phyloP scores from a whole-genome alignment of 2,888 invertebrate species.

The Marronus borbonicus region DNA sequence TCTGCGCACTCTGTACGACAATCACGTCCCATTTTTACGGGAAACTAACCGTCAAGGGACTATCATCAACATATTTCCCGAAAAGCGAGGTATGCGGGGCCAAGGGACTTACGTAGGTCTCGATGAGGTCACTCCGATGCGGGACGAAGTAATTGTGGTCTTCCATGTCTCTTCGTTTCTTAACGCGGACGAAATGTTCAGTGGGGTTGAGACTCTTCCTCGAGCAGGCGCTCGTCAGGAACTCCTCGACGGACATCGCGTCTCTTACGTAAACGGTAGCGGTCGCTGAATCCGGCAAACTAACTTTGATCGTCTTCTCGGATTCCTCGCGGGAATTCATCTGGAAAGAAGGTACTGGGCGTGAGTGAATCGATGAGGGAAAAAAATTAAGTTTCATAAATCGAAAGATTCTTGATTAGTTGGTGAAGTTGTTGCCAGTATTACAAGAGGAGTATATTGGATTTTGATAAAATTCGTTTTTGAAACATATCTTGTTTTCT shows the following conservation, averaged over 20 bases:
- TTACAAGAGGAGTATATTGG: no score
- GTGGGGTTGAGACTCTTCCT: slow-evolving; percentile 93
- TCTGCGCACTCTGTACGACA: neutral
- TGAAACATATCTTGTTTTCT: no score
- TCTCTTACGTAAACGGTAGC: slow-evolving; percentile 91
- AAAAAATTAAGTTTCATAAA: neutral
- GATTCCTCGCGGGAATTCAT: slow-evolving; percentile 89
- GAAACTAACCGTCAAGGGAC: slow-evolving; percentile 1
- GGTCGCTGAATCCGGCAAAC: slow-evolving; percentile 87
- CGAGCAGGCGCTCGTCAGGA: slow-evolving; percentile 92
- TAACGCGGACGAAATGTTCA: slow-evolving; percentile 96
- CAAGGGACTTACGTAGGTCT: slow-evolving; percentile 86
- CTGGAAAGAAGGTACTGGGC: slow-evolving; percentile 72
- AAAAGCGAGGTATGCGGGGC: slow-evolving; percentile 14
- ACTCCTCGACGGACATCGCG: slow-evolving; percentile 96
- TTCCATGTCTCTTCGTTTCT: slow-evolving; percentile 95
- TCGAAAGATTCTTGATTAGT: neutral
- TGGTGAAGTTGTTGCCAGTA: neutral
- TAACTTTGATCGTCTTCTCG: slow-evolving; percentile 91
- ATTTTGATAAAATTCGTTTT: no score
- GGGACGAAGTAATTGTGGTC: slow-evolving; percentile 98
- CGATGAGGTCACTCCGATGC: slow-evolving; percentile 93
- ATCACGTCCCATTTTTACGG: slow-evolving; percentile 3
- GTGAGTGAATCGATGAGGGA: neutral
- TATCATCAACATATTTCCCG: neutral